Evolutionary conservation across 2,797 vertebrate species (phyloP).

Genomic region (Diglossa cyanea): DNA sequence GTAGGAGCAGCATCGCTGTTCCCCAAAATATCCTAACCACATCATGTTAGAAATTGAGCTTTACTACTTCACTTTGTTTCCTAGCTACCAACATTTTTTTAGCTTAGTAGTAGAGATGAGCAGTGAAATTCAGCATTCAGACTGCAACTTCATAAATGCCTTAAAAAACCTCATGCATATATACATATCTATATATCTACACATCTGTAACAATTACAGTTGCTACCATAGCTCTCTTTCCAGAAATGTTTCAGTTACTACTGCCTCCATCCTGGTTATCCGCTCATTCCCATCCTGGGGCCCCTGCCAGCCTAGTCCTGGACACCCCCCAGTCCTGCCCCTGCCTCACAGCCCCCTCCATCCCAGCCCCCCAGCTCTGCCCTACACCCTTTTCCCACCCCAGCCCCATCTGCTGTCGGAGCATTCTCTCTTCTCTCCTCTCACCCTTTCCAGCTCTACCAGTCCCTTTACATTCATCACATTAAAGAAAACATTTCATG

Average conservation of each 20-base stretch:
- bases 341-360: background rate
- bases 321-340: background rate
- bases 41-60: background rate
- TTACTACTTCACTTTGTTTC: conserved; percentile 60
- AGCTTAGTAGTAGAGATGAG: conserved; percentile 40
- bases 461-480: conserved; percentile 73
- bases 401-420: background rate
- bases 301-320: background rate
- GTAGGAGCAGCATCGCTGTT: background rate
- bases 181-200: background rate
- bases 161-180: background rate
- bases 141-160: background rate
- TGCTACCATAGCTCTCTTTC: background rate
- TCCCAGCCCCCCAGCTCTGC: background rate
- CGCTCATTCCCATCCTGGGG: background rate
- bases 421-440: background rate
- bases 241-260: background rate
- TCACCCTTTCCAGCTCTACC: conserved; percentile 33
- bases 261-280: background rate
- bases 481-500: conserved; percentile 74
- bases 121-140: conserved; percentile 33
- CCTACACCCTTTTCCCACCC: background rate
- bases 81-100: conserved; percentile 36
- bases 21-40: conserved; percentile 42
- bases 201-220: background rate